These are phyloP conservation scores for Eudyptes chrysolophus DNA, from an alignment of 2,113 vertebrate genomes.

Conservation along the genomic window DNA sequence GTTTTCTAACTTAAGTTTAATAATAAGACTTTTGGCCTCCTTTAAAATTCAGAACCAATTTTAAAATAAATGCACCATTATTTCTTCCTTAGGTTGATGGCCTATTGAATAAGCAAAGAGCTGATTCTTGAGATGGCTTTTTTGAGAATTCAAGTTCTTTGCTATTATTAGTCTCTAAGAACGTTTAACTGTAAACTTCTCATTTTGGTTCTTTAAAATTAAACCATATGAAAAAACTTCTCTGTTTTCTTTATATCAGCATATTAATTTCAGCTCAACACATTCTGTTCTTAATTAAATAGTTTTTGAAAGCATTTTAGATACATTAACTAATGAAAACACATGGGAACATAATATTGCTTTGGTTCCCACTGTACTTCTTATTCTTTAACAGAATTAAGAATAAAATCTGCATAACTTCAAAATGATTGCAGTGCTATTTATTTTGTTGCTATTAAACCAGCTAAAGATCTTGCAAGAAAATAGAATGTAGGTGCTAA, in stretches of 20 bases:
- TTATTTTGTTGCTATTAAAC: background rate
- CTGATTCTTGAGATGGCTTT: background rate
- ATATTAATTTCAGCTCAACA: background rate
- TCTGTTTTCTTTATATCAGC: background rate
- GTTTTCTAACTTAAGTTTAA: background rate
- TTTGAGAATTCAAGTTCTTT: background rate
- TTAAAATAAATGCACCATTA: background rate
- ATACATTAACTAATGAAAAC: background rate
- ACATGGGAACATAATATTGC: background rate
- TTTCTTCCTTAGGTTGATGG: background rate
- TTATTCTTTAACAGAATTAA: background rate
- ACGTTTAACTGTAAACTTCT: background rate
- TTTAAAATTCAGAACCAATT: background rate
- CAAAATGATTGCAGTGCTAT: background rate
- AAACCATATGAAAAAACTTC: background rate
- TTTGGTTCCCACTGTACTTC: background rate
- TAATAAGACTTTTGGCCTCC: background rate
- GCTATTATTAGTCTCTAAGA: background rate
- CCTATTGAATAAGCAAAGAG: background rate
- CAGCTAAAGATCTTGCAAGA: background rate
- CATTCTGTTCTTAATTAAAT: background rate
- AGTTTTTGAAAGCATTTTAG: background rate
- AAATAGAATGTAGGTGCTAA: background rate
- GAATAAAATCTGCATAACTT: background rate
- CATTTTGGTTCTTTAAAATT: background rate